These are phyloP conservation scores for Morpho deidamia DNA, from an alignment of 2,888 invertebrate genomes.

Conservation along the genomic window DNA sequence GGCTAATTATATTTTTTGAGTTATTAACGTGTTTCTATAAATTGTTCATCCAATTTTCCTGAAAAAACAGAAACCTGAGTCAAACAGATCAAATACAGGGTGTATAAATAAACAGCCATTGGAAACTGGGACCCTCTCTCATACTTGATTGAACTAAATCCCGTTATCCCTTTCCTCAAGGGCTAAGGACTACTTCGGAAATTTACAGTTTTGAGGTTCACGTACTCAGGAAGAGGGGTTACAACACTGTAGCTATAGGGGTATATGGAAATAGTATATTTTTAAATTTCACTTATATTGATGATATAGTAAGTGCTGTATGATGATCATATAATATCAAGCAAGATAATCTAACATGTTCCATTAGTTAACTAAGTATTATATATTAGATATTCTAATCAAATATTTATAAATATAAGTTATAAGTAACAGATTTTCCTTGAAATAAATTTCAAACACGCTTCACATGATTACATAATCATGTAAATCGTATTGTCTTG, in stretches of 20 bases:
- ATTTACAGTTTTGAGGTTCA: conserved; percentile 31
- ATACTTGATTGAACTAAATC: conserved; percentile 36
- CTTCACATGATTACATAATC: too few relatives aligned
- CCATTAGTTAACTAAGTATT: too few relatives aligned
- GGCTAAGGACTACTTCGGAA: conserved; percentile 30
- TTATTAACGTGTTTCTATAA: neutral
- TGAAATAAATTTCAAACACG: too few relatives aligned
- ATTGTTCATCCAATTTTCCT: neutral
- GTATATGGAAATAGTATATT: neutral
- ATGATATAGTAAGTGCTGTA: too few relatives aligned
- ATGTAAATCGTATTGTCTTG: too few relatives aligned
- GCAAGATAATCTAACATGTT: too few relatives aligned
- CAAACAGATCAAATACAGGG: conserved; percentile 28
- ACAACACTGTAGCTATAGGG: neutral
- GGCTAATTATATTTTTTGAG: too few relatives aligned
- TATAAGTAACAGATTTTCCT: too few relatives aligned
- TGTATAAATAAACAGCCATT: conserved; percentile 32
- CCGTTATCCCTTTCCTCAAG: conserved; percentile 32
- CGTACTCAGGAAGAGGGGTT: conserved; percentile 8
- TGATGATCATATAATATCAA: too few relatives aligned
- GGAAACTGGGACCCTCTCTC: conserved; percentile 31
- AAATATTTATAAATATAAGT: too few relatives aligned
- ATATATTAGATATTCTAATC: too few relatives aligned
- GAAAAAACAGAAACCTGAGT: conserved; percentile 19
- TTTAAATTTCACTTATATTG: too few relatives aligned